Evolutionary conservation across 2,113 vertebrate genomes (phyloP).

Genomic region (Thermophis baileyi): DNA sequence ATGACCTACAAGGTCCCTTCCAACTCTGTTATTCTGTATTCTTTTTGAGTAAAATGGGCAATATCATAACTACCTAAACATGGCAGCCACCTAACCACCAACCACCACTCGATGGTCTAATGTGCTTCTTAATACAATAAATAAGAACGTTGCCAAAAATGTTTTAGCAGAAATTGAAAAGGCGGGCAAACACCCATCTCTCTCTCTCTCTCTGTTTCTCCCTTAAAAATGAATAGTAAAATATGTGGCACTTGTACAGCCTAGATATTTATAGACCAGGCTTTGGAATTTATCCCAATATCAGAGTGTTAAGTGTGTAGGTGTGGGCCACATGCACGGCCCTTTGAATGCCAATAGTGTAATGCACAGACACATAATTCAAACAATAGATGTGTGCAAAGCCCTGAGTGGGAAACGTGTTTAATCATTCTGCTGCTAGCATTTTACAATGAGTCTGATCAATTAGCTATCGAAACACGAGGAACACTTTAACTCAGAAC

Average conservation of each 20-base stretch:
- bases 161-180: neutral
- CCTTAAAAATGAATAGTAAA: neutral
- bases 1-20: too few species aligned
- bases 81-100: neutral
- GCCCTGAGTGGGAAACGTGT: neutral
- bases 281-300: neutral
- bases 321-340: neutral
- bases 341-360: neutral
- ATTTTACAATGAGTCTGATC: constrained; percentile 34
- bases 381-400: neutral
- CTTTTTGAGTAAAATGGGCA: too few species aligned
- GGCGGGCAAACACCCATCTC: neutral
- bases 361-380: neutral
- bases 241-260: neutral
- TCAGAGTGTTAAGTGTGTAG: neutral
- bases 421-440: constrained; percentile 13
- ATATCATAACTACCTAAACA: neutral
- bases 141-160: neutral
- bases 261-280: neutral
- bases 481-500: neutral
- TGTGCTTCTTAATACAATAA: neutral
- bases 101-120: neutral
- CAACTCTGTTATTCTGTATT: too few species aligned
- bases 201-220: neutral
- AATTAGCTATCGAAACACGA: constrained; percentile 47